Evolutionary conservation across 2,797 vertebrate genomes (phyloP).

Genomic region (Tachyglossus aculeatus): DNA sequence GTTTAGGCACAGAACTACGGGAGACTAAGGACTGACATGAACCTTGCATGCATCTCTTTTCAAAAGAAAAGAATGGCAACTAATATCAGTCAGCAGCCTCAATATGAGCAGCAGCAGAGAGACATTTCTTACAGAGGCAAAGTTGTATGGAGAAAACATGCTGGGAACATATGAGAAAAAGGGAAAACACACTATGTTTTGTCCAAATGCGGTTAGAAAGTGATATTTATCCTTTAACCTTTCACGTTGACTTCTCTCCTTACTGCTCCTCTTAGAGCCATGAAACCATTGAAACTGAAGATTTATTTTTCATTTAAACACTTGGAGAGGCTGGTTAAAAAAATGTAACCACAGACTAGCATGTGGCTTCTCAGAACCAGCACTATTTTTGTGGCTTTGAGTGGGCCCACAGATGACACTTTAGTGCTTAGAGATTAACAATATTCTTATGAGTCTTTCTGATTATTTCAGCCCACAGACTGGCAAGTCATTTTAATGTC

Average conservation of each 20-base stretch:
- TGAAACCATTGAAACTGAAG: not conserved
- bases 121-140: not conserved
- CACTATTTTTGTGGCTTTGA: not conserved
- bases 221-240: slow-evolving; percentile 8
- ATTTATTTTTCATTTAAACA: not conserved
- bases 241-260: slow-evolving; percentile 15
- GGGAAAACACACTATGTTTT: not conserved
- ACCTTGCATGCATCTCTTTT: not conserved
- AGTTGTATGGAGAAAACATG: not conserved
- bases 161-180: not conserved
- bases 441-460: not conserved
- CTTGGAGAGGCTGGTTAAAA: not conserved
- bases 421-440: not conserved
- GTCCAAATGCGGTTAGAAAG: slow-evolving; percentile 8
- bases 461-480: not conserved
- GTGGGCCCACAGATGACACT: not conserved
- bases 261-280: slow-evolving; percentile 4
- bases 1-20: too few relatives aligned
- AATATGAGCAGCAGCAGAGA: not conserved
- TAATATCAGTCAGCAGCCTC: not conserved
- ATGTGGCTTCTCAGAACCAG: not conserved
- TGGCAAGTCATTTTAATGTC: not conserved
- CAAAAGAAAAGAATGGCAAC: not conserved
- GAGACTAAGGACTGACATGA: not conserved
- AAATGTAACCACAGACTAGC: not conserved